Base-by-base conservation (phyloP, 2,888 invertebrate genomes). In the Molorchus minor region DNA sequence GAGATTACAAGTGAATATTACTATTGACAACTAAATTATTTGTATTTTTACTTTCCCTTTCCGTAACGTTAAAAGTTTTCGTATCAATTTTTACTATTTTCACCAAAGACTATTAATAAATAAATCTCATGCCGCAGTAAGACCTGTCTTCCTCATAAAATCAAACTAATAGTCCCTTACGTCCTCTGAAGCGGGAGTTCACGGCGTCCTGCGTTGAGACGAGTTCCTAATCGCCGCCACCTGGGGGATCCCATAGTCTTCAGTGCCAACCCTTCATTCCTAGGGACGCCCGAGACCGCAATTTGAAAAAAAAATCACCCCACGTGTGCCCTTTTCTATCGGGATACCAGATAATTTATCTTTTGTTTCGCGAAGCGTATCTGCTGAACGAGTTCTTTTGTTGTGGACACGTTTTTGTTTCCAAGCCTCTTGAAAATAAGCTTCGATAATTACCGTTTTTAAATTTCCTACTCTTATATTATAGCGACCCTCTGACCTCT, bases 291-390 rank as follows among this genome's bases (percentile, higher is more conserved):
- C 51, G 12, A 44, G 53, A 54, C 52, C 55, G 47, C 53, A 56
- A 43, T 41, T 53, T 43, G 33, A 62, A 60, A 65, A 61, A 60
- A 65, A 60, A 54, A 36, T 54, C 58, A 49, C 55, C 67, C 67
- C 70, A 68, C 67, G 70, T 71, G 71, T 71, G 71, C 69, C 65
- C 68, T 70, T 64, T 63, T 65, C 68, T 71, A 66, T 71, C 67
- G 64, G 62, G 67, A 66, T 62, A 66, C 69, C 65, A 65, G 71
- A 74, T 75, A 75, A 75, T 75, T 75, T 75, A 75, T 77, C 75
- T 74, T 74, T 74, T 75, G 74, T 75, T 74, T 60, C 55, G 51
- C 40, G 21, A 21, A 51, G 58, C 58, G 58, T 56, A 54, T 55
- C 52, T 43, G 13, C 40, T 51, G 53, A 49, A 56, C 30, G 56